Evolutionary conservation across 2,888 invertebrate species (phyloP), one percentile per base, ranked within the genome.

Genomic region (Leptinotarsa rubiginosa): DNA sequence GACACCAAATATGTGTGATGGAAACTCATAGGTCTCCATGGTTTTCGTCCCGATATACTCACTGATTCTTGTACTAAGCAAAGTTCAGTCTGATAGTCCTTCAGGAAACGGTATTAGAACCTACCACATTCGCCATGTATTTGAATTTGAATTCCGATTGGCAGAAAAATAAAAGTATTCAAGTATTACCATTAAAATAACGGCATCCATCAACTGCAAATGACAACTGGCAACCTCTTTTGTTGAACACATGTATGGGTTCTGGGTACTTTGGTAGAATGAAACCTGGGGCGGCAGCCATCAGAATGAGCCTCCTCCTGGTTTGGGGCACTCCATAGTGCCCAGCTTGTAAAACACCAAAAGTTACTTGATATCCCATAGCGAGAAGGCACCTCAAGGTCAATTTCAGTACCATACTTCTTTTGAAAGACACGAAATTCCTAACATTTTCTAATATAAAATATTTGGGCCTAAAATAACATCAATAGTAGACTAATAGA

Each of bases 321-420:
- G 94, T 95, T 86, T 96, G 96, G 3, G 96, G 94, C 3, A 96
- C 92, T 0, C 96, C 96, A 84, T 94, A 96, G 85, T 93, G 92
- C 1, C 96, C 96, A 1, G 96, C 96, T 88, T 96, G 96, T 16
- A 96, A 85, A n/a, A 96, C 91, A 0, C 95, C 96, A 84, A 96
- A 95, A 0, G 95, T 93, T 79, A 95, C 95, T 87, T 96, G 96
- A 84, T 96, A 96, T 0, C 96, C 96, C 93, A 96, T 96, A 68
- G 92, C 91, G 47, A 95, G 84, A 18, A 96, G 88, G 78, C 95
- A 93, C 1, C 94, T 88, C 50, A 96, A 86, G 0, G 95, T 93
- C 78, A 96, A 86, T 87, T 96, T 96, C 69, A 96, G 87, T 31
- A 96, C 94, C 92, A 95, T 93, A 62, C 92, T 92, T 74, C 91